Base-by-base conservation (phyloP, 1,140 invertebrate species). In the Choristoneura fumiferana region DNA sequence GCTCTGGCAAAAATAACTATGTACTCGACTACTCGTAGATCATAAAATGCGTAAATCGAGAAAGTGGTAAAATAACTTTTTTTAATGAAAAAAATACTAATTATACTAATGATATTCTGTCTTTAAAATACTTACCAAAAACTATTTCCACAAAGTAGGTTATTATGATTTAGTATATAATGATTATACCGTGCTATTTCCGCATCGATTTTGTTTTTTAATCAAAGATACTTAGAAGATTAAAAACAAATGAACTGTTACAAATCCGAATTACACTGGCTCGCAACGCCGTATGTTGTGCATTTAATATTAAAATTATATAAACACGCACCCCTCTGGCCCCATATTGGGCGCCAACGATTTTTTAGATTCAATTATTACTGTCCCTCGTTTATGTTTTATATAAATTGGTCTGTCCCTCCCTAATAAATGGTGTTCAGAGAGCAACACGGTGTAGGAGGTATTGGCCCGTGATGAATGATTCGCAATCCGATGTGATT, bases 321-420 rank as follows among this genome's bases (percentile, higher is more conserved):
- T 78, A 67, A 65, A 67, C 75, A 54, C 56, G 61, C 71, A 57
- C 69, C 75, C 74, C 58, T 52, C n/a, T n/a, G 12, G 66, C 65
- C 69, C 73, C 70, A 62, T 52, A 49, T 54, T 69, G 68, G 69
- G 70, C 63, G 64, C 70, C 71, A 80, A 78, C 78, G 70, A 81
- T 85, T 87, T 87, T 85, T 87, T 83, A 81, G 76, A 83, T 84
- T 84, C 84, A 84, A 87, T 87, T 80, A 85, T 78, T 72, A 71
- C 67, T 78, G 72, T 81, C 79, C 80, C 81, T 71, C 71, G 67
- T 73, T 80, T 78, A 68, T 68, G 67, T 60, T 81, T 63, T 85
- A 81, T 85, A 85, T 87, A 84, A 84, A 84, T 87, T 83, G 77
- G 67, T 81, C 79, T 81, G 75, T 83, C 81, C 73, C 69, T 68